A percentile compares a stretch with the other conserved stretches of the same genome.
Conservation (phyloP, 2,113 vertebrate species). For the Gymnorhina tibicen region DNA sequence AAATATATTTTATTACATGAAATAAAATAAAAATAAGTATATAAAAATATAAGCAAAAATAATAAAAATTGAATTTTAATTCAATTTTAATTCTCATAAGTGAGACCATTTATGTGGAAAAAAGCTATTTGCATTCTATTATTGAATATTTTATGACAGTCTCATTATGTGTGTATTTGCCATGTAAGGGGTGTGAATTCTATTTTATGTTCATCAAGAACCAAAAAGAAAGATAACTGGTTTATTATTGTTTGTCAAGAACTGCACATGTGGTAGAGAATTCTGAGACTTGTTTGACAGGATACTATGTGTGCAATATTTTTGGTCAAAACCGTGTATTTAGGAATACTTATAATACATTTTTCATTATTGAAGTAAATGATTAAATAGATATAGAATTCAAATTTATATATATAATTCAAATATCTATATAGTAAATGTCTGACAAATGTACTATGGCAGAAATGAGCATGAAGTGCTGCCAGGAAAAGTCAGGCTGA, state of each 20-base stretch:
- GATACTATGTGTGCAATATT: background rate
- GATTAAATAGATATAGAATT: background rate
- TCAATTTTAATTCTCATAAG: background rate
- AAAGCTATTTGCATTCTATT: background rate
- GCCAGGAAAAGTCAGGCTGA: background rate
- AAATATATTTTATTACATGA: background rate
- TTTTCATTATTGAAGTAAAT: background rate
- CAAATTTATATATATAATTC: background rate
- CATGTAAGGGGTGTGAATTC: background rate
- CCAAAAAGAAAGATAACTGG: background rate
- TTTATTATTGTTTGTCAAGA: background rate
- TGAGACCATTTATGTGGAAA: background rate
- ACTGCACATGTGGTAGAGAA: fast-evolving
- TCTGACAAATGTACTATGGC: background rate
- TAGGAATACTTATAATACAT: background rate
- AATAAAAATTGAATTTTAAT: background rate
- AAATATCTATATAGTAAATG: background rate
- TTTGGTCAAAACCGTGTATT: background rate
- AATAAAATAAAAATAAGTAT: background rate
- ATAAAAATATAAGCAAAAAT: background rate
- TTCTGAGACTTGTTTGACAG: background rate
- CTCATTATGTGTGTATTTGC: background rate
- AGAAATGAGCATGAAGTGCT: background rate
- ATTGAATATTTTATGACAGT: background rate
- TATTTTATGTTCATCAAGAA: background rate